Percentiles rank a stretch among this genome's conserved stretches.
Evolutionary conservation across 2,888 invertebrate genomes (phyloP).

Genomic region (Chymomyza caudatula): DNA sequence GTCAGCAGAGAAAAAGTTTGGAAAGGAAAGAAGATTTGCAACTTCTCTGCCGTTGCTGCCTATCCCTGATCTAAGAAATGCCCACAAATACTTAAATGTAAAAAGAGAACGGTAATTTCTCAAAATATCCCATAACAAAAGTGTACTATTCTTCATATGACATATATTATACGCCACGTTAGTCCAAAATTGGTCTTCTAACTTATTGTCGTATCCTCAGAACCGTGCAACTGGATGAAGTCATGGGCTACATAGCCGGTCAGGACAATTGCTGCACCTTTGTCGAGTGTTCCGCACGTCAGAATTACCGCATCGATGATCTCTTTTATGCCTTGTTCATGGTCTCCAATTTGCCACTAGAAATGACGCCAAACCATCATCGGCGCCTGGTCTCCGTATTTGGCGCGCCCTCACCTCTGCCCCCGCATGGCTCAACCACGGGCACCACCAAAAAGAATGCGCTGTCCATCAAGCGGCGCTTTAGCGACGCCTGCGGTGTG

Average conservation of each 20-base stretch:
- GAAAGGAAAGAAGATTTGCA: too few relatives aligned
- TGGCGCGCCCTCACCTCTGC: conserved; percentile 87
- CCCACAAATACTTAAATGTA: neutral
- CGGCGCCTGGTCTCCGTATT: conserved; percentile 87
- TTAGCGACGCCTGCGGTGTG: conserved; percentile 92
- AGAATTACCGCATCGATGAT: conserved; percentile 88
- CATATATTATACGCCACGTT: too few relatives aligned
- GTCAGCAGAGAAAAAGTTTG: too few relatives aligned
- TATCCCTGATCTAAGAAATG: too few relatives aligned
- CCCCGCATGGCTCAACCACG: conserved; percentile 83
- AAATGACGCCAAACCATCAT: conserved; percentile 94
- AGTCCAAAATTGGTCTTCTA: too few relatives aligned
- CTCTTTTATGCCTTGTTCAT: conserved; percentile 90
- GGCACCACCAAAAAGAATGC: conserved; percentile 86
- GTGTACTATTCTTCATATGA: too few relatives aligned
- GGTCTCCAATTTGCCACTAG: conserved; percentile 88
- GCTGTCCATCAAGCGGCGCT: conserved; percentile 87
- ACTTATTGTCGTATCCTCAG: conserved; percentile 77
- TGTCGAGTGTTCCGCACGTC: conserved; percentile 90
- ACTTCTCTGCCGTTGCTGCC: too few relatives aligned
- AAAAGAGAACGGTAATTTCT: neutral
- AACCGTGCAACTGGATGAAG: conserved; percentile 88
- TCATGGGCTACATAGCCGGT: conserved; percentile 86
- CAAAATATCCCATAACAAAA: too few relatives aligned
- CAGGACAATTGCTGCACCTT: conserved; percentile 88